Evolutionary conservation across 2,113 vertebrate species (phyloP).

Genomic region (Hydrolagus affinis): DNA sequence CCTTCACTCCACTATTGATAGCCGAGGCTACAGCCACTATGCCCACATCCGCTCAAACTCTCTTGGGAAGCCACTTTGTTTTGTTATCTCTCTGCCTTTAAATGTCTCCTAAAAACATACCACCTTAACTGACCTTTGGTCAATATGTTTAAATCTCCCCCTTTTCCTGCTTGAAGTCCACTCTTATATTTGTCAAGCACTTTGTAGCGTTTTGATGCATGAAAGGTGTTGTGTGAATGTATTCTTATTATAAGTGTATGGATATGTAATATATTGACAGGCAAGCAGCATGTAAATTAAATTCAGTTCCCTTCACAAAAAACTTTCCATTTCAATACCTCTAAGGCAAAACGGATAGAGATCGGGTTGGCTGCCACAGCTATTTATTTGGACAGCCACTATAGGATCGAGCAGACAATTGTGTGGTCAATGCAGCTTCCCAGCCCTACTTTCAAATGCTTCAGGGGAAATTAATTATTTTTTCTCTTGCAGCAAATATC

Average conservation of each 20-base stretch:
- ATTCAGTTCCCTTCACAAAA: not conserved
- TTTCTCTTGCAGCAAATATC: not conserved
- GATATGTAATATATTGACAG: not conserved
- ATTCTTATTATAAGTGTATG: not conserved
- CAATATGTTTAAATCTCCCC: no score
- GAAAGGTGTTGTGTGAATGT: no score
- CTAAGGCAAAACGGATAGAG: not conserved
- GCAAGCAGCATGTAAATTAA: not conserved
- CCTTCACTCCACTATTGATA: not conserved
- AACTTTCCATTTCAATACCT: constrained; percentile 1
- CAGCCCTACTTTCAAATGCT: not conserved
- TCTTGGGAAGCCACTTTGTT: no score
- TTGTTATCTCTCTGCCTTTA: no score
- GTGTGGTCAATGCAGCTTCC: not conserved
- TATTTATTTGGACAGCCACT: not conserved
- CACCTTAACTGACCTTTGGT: no score
- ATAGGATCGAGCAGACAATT: not conserved
- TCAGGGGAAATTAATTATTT: not conserved
- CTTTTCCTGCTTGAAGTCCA: no score
- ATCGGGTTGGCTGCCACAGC: not conserved
- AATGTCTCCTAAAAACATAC: no score
- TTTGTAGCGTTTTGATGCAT: no score
- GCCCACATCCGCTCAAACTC: no score
- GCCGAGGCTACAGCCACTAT: no score
- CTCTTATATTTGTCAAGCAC: no score